phyloP scores from a whole-genome alignment of 2,113 vertebrate genomes.

The Cinclus cinclus region DNA sequence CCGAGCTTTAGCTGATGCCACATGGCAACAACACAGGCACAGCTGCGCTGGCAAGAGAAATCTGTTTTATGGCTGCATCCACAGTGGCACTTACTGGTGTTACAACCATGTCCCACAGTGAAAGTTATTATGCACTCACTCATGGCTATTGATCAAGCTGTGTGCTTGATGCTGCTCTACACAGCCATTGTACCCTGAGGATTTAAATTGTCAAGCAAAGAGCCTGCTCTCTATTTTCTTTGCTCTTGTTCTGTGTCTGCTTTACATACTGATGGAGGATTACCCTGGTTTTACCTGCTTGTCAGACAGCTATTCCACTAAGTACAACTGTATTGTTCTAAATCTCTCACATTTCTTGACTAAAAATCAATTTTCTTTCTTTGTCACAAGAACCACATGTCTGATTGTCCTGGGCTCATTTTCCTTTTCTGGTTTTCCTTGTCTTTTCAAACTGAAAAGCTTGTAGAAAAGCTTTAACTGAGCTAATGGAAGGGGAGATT shows the following conservation, averaged over 20 bases:
- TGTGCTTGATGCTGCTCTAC: not conserved
- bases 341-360: slow-evolving; percentile 66
- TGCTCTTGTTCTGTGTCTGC: slow-evolving; percentile 58
- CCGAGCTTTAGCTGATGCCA: not conserved
- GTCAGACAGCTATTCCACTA: slow-evolving; percentile 68
- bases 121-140: not conserved
- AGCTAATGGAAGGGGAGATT: slow-evolving; percentile 50
- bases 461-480: slow-evolving; percentile 35
- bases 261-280: slow-evolving; percentile 63
- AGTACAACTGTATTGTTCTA: slow-evolving; percentile 67
- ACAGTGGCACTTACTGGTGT: not conserved
- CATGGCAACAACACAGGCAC: not conserved
- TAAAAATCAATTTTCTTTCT: slow-evolving; percentile 60
- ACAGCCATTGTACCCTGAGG: slow-evolving; percentile 40
- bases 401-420: slow-evolving; percentile 36
- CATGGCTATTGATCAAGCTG: not conserved
- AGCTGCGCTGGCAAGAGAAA: not conserved
- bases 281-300: slow-evolving; percentile 61
- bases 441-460: slow-evolving; percentile 51
- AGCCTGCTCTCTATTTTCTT: slow-evolving; percentile 63
- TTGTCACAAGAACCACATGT: slow-evolving; percentile 25
- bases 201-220: slow-evolving; percentile 70
- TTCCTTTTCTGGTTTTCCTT: slow-evolving; percentile 21
- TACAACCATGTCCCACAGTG: not conserved
- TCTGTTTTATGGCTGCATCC: not conserved